phyloP scores from a whole-genome alignment of 2,888 invertebrate species.

The Callinectes sapidus region DNA sequence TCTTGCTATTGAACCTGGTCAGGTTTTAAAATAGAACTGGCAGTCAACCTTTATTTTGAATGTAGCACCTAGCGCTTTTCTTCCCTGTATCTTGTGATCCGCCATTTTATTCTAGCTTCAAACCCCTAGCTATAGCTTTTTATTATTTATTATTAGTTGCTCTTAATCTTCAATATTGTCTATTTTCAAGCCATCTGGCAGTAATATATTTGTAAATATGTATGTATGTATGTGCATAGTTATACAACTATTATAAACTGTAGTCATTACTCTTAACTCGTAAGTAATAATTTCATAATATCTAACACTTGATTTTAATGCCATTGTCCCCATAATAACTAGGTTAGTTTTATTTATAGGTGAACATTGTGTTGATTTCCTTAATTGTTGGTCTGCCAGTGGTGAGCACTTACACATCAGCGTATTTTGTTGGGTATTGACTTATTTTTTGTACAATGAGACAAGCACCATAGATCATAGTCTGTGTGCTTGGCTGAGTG shows the following conservation, averaged over 20 bases:
- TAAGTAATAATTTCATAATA: slow-evolving; percentile 27
- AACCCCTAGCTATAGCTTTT: background rate
- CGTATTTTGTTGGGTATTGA: slow-evolving; percentile 28
- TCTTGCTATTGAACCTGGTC: slow-evolving; percentile 10
- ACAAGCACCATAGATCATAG: slow-evolving; percentile 31
- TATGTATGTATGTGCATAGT: slow-evolving; percentile 48
- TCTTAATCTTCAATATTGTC: slow-evolving; percentile 16
- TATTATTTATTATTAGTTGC: slow-evolving; percentile 15
- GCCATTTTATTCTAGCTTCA: slow-evolving; percentile 24
- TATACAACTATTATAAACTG: slow-evolving; percentile 37
- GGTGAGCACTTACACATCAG: slow-evolving; percentile 31
- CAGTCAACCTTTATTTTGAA: slow-evolving; percentile 8
- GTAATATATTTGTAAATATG: slow-evolving; percentile 48
- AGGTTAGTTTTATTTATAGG: slow-evolving; percentile 30
- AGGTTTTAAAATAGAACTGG: slow-evolving; percentile 8
- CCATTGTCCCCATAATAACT: slow-evolving; percentile 24
- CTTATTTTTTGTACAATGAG: slow-evolving; percentile 21
- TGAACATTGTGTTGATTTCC: slow-evolving; percentile 24
- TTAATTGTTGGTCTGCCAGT: slow-evolving; percentile 29
- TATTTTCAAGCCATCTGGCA: slow-evolving; percentile 29
- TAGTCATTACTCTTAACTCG: slow-evolving; percentile 7
- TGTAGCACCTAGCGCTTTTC: slow-evolving; percentile 14
- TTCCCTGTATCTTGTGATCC: background rate
- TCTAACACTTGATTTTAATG: slow-evolving; percentile 29
- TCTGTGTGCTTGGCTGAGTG: slow-evolving; percentile 30